phyloP scores from a whole-genome alignment of 2,888 invertebrate genomes.

The Cosmorhoe ocellata region DNA sequence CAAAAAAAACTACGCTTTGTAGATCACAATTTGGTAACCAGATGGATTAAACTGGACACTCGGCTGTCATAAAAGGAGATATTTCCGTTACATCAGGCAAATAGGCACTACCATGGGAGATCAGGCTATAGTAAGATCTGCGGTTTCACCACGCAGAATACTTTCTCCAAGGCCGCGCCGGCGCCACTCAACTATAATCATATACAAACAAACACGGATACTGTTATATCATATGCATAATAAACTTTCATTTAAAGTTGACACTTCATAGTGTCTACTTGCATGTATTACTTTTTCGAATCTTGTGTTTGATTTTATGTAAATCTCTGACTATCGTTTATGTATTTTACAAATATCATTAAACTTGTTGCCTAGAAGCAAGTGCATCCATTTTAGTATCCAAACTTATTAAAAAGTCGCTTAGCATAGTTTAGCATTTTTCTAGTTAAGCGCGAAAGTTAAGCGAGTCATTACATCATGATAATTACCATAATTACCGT shows the following conservation, averaged over 20 bases:
- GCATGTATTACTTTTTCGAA: no score
- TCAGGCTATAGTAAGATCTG: conserved; percentile 46
- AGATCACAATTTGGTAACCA: conserved; percentile 26
- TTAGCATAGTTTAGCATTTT: no score
- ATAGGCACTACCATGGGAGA: conserved; percentile 40
- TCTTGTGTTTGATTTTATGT: no score
- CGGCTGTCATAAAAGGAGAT: conserved; percentile 36
- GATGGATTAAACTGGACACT: conserved; percentile 18
- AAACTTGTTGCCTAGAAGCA: no score
- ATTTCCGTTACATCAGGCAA: conserved; percentile 39
- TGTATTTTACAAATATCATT: no score
- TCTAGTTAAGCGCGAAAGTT: no score
- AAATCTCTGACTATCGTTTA: no score
- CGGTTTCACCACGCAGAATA: conserved; percentile 61
- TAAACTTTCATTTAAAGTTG: conserved; percentile 53
- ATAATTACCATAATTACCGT: no score
- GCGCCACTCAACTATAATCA: conserved; percentile 44
- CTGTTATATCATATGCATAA: conserved; percentile 60
- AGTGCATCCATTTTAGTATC: no score
- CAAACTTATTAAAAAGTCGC: no score
- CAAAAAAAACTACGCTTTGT: conserved; percentile 8
- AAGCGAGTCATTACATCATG: no score
- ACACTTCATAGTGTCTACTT: conserved; percentile 31
- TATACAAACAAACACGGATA: conserved; percentile 58
- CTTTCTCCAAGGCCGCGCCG: conserved; percentile 74